phyloP scores from a whole-genome alignment of 2,888 invertebrate genomes.

The Andrena fulva region DNA sequence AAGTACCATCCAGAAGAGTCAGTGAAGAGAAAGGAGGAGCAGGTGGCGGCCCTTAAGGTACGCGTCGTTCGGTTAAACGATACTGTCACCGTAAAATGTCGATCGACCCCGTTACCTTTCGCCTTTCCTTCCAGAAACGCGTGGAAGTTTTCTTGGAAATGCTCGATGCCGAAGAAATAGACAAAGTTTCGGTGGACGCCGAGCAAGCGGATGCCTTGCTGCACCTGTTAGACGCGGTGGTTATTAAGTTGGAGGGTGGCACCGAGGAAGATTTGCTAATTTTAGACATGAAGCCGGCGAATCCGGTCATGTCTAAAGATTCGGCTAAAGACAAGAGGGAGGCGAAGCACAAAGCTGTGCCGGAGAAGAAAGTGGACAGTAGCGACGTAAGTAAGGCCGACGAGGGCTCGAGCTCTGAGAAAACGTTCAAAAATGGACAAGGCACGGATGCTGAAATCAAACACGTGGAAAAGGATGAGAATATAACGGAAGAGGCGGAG shows the following conservation, averaged over 20 bases:
- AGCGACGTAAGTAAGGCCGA: slow-evolving; percentile 75
- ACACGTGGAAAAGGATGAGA: slow-evolving; percentile 80
- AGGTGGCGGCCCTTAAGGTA: slow-evolving; percentile 92
- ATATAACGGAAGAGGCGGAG: slow-evolving; percentile 74
- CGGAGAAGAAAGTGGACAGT: slow-evolving; percentile 76
- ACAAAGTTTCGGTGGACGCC: slow-evolving; percentile 93
- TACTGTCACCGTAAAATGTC: not conserved
- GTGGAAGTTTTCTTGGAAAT: slow-evolving; percentile 95
- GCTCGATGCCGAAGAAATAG: slow-evolving; percentile 90
- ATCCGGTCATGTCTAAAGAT: slow-evolving; percentile 71
- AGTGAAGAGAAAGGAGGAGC: slow-evolving; percentile 94
- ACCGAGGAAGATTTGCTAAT: slow-evolving; percentile 94
- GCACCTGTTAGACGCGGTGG: slow-evolving; percentile 96
- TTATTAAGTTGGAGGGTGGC: slow-evolving; percentile 98
- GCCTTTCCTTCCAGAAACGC: slow-evolving; percentile 88
- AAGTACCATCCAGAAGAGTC: slow-evolving; percentile 99
- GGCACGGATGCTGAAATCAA: slow-evolving; percentile 85
- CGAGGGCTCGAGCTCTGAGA: slow-evolving; percentile 78
- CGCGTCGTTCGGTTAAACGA: slow-evolving; percentile 26
- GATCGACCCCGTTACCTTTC: slow-evolving; percentile 14
- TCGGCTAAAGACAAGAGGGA: slow-evolving; percentile 75
- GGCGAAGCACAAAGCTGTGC: slow-evolving; percentile 64
- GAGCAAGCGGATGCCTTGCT: slow-evolving; percentile 93
- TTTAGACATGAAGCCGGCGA: slow-evolving; percentile 88
- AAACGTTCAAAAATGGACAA: slow-evolving; percentile 85